Conservation (phyloP, 2,888 invertebrate genomes). For the Pedicia rivosa region DNA sequence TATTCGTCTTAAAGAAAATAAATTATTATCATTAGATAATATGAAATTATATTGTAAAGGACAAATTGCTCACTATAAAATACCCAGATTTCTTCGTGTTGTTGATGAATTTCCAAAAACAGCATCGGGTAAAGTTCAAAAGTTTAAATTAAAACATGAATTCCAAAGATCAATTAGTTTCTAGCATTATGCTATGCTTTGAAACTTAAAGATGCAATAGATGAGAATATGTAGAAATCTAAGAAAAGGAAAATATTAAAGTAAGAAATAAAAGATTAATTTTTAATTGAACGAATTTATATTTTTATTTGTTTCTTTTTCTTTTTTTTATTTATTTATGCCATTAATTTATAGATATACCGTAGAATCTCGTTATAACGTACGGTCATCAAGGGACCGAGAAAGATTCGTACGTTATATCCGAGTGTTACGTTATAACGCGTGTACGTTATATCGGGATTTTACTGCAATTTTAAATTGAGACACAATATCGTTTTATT, state of each 20-base stretch:
- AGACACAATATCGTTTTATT: too few species aligned
- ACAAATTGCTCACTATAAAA: slow-evolving; percentile 60
- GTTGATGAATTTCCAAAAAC: slow-evolving; percentile 58
- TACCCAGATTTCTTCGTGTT: slow-evolving; percentile 51
- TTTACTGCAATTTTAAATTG: too few species aligned
- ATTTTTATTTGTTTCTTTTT: neutral
- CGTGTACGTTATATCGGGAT: too few species aligned
- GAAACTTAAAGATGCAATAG: too few species aligned
- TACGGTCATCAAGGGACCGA: too few species aligned
- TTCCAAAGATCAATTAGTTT: too few species aligned
- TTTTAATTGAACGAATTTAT: neutral
- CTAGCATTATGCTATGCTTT: too few species aligned
- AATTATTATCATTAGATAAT: slow-evolving; percentile 34
- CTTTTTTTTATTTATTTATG: neutral
- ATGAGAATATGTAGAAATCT: neutral
- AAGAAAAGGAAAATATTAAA: too few species aligned
- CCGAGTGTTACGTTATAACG: too few species aligned
- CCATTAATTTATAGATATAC: too few species aligned
- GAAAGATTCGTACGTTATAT: too few species aligned
- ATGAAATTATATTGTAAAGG: slow-evolving; percentile 46
- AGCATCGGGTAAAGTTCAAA: slow-evolving; percentile 63
- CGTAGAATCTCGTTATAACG: too few species aligned
- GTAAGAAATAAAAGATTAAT: neutral
- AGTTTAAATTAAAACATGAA: slow-evolving; percentile 38
- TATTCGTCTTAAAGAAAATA: slow-evolving; percentile 34